Percentiles rank a stretch among this genome's conserved stretches.
These are phyloP conservation scores for Limanda limanda DNA, from an alignment of 2,113 vertebrate species.

Conservation along the genomic window DNA sequence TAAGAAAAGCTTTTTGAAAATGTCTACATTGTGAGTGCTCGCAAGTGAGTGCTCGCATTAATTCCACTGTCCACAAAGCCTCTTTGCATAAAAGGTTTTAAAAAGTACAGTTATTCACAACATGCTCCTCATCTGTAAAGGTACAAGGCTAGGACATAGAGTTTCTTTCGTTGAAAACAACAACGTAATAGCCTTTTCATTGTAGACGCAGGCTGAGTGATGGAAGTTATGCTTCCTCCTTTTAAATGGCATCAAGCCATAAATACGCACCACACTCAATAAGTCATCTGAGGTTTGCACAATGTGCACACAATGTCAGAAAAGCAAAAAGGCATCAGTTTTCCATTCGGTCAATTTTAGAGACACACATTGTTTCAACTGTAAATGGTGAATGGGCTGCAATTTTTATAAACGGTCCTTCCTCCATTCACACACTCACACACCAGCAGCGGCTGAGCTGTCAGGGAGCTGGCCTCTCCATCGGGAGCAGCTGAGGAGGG, in stretches of 20 bases:
- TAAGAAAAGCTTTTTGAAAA: slow-evolving; percentile 12
- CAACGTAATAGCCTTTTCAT: slow-evolving; percentile 26
- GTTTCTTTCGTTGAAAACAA: neutral
- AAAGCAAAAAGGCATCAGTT: too few relatives aligned
- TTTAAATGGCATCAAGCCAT: neutral
- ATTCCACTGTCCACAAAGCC: neutral
- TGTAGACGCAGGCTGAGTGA: neutral
- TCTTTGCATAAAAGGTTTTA: slow-evolving; percentile 10
- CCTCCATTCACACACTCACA: too few relatives aligned
- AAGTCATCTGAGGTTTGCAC: neutral
- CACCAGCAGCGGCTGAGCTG: too few relatives aligned
- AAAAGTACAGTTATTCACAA: slow-evolving; percentile 15
- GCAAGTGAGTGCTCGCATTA: neutral
- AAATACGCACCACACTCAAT: neutral
- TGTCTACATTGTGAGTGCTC: neutral
- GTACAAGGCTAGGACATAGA: too few relatives aligned
- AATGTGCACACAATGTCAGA: too few relatives aligned
- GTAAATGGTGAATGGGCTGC: neutral
- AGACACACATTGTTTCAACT: neutral
- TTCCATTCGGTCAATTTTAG: too few relatives aligned
- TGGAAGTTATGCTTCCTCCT: neutral
- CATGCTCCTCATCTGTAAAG: neutral
- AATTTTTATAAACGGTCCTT: too few relatives aligned
- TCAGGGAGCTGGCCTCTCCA: too few relatives aligned
- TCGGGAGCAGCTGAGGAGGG: too few relatives aligned